Conservation (phyloP, 2,888 invertebrate genomes). For the Phania funesta region DNA sequence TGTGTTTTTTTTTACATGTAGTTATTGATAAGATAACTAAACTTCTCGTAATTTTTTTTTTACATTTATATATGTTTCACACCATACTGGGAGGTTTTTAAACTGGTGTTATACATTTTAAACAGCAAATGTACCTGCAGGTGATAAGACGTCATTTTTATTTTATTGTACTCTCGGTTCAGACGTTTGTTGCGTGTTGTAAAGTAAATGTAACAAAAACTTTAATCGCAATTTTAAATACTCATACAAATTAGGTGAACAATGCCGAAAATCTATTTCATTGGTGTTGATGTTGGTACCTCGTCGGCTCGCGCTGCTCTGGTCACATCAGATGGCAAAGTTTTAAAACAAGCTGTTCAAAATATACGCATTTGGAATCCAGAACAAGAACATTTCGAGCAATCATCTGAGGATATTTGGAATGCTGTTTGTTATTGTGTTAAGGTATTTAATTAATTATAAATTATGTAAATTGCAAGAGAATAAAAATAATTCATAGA, state of each 20-base stretch:
- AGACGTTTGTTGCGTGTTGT: neutral
- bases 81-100: conserved; percentile 9
- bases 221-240: neutral
- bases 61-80: conserved; percentile 27
- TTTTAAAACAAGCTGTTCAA: conserved; percentile 84
- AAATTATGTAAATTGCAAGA: neutral
- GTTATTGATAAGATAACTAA: conserved; percentile 59
- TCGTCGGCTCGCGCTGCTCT: conserved; percentile 93
- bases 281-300: conserved; percentile 97
- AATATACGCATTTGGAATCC: conserved; percentile 90
- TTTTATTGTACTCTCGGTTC: neutral
- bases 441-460: conserved; percentile 83
- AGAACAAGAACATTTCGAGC: conserved; percentile 89
- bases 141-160: conserved; percentile 59
- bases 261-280: conserved; percentile 82
- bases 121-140: conserved; percentile 66
- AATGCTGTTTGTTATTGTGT: conserved; percentile 84
- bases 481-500: neutral
- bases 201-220: conserved; percentile 14
- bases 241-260: too few species aligned
- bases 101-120: conserved; percentile 39
- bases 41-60: conserved; percentile 20
- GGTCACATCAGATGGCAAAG: conserved; percentile 85
- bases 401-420: conserved; percentile 96
- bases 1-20: neutral